A percentile compares a stretch with the other conserved stretches of the same genome.
Evolutionary conservation across 1,140 invertebrate genomes (phyloP).

Genomic region (Pissodes strobi): DNA sequence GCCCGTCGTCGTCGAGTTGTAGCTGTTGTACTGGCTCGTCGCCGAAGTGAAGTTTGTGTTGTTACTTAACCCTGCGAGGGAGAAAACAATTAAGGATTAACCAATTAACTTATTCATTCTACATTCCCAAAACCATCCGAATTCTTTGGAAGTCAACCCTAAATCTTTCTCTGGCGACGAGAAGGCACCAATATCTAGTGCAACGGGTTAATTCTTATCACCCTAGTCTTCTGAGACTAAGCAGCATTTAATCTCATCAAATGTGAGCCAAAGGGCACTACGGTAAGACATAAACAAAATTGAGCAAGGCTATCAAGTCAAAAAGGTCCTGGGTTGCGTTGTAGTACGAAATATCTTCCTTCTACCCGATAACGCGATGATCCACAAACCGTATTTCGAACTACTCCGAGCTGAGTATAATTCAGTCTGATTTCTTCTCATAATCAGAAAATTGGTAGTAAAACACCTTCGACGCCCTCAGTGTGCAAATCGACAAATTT

Average conservation of each 20-base stretch:
- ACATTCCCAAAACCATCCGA: background rate
- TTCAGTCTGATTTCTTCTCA: too few relatives aligned
- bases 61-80: constrained; percentile 40
- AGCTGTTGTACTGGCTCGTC: constrained; percentile 52
- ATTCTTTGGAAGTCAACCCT: background rate
- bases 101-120: background rate
- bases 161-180: background rate
- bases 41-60: constrained; percentile 47
- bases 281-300: too few relatives aligned
- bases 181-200: background rate
- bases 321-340: too few relatives aligned
- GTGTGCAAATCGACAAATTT: too few relatives aligned
- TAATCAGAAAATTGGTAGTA: too few relatives aligned
- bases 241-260: background rate
- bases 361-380: too few relatives aligned
- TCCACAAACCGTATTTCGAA: too few relatives aligned
- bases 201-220: background rate
- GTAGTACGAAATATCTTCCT: too few relatives aligned
- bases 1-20: constrained; percentile 55
- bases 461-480: too few relatives aligned
- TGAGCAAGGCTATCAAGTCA: too few relatives aligned
- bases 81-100: background rate
- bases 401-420: too few relatives aligned
- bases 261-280: too few relatives aligned
- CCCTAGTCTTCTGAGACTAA: background rate